These are phyloP conservation scores for Ceratina calcarata DNA, from an alignment of 1,140 invertebrate genomes.

Conservation along the genomic window DNA sequence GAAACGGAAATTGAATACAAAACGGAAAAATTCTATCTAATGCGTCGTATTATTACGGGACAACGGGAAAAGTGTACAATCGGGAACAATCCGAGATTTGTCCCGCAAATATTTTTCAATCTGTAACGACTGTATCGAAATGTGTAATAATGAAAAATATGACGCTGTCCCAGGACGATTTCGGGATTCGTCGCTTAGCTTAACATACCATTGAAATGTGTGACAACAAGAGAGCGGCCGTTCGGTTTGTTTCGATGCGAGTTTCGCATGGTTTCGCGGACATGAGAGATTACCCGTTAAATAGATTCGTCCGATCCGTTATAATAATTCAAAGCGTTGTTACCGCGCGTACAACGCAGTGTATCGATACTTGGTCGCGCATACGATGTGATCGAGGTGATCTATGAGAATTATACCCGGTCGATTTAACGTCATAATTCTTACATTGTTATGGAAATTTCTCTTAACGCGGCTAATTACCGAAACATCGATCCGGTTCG, in stretches of 20 bases:
- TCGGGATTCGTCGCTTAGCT: not conserved
- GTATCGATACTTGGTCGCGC: not conserved
- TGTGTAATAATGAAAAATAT: constrained; percentile 18
- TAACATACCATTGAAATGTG: not conserved
- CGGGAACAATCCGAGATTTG: no score
- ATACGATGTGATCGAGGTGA: not conserved
- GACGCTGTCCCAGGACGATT: not conserved
- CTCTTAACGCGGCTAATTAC: constrained; percentile 39
- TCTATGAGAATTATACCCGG: constrained; percentile 22
- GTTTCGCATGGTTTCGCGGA: not conserved
- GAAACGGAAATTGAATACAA: no score
- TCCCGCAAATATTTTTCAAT: not conserved
- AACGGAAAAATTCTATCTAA: no score
- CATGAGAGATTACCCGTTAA: constrained; percentile 39
- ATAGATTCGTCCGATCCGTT: constrained; percentile 36
- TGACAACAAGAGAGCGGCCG: not conserved
- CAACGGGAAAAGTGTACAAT: no score
- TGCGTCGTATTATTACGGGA: no score
- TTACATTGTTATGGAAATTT: constrained; percentile 49
- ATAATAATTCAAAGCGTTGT: constrained; percentile 41
- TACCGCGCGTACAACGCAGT: not conserved
- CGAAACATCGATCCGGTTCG: constrained; percentile 17
- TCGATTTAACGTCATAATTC: constrained; percentile 38
- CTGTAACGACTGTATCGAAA: not conserved
- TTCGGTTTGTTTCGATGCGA: constrained; percentile 28